These are phyloP conservation scores for Mirounga angustirostris DNA, from an alignment of 2,113 vertebrate genomes.

Conservation along the genomic window DNA sequence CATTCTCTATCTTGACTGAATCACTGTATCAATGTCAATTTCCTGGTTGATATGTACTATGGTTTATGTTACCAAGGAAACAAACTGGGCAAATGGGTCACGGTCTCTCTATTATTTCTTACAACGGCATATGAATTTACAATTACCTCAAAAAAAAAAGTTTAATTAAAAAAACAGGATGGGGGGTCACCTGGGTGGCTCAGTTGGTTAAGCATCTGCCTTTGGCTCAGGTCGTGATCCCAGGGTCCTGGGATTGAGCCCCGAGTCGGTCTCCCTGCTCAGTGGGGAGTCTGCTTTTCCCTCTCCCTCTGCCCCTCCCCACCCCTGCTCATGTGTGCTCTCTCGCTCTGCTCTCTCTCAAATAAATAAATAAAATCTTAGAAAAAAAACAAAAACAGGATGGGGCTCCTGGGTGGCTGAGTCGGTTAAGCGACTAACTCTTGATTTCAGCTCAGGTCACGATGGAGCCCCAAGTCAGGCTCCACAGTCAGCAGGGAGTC, in stretches of 20 bases:
- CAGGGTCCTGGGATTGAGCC: neutral
- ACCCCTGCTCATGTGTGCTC: neutral
- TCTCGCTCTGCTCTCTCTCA: neutral
- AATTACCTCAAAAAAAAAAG: neutral
- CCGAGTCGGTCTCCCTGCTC: neutral
- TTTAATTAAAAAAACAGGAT: neutral
- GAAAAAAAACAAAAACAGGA: neutral
- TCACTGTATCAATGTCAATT: neutral
- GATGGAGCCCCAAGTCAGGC: neutral
- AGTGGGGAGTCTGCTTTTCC: neutral
- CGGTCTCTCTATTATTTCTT: slow-evolving; percentile 5
- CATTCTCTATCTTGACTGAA: neutral
- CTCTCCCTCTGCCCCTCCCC: neutral
- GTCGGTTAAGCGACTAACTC: neutral
- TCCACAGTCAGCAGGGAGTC: neutral
- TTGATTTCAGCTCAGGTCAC: neutral
- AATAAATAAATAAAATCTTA: neutral
- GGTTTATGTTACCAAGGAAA: neutral
- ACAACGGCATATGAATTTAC: neutral
- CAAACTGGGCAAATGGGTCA: neutral
- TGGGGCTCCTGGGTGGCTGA: neutral
- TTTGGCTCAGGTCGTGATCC: neutral
- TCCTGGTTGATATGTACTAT: neutral
- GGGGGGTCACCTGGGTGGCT: neutral
- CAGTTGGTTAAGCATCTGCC: neutral